These are phyloP conservation scores for Pterocles gutturalis DNA, from an alignment of 2,113 vertebrate genomes.

Conservation along the genomic window DNA sequence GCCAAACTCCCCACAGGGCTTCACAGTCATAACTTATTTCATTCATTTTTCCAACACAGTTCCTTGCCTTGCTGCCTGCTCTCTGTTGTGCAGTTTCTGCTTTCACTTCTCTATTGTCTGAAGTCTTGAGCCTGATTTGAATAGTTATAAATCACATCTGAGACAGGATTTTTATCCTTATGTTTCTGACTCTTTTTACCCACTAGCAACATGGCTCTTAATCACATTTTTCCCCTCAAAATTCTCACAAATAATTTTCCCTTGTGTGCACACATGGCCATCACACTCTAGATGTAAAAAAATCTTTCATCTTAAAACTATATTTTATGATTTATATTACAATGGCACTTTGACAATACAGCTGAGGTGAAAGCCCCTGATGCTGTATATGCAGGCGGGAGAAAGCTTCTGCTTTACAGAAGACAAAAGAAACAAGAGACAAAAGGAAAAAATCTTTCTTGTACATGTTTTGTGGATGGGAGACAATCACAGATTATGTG, in stretches of 20 bases:
- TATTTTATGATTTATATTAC: neutral
- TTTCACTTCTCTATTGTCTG: neutral
- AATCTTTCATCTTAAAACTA: neutral
- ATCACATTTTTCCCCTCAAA: neutral
- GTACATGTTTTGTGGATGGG: neutral
- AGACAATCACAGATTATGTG: neutral
- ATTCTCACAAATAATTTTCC: neutral
- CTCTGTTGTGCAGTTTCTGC: neutral
- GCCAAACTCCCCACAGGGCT: neutral
- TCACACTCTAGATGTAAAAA: neutral
- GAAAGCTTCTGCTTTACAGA: neutral
- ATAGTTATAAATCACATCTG: neutral
- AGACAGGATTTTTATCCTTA: neutral
- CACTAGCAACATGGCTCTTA: neutral
- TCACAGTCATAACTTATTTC: neutral
- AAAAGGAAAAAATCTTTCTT: neutral
- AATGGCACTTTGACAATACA: neutral
- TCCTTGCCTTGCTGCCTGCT: neutral
- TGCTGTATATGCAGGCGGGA: neutral
- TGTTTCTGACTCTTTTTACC: neutral
- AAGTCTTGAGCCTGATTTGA: neutral
- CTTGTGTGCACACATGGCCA: too few relatives aligned
- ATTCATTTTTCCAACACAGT: neutral
- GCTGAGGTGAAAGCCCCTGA: neutral
- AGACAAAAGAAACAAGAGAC: neutral